Percentiles rank a stretch among this genome's conserved stretches.
Conservation (phyloP, 2,888 invertebrate genomes). For the Hyles lineata region DNA sequence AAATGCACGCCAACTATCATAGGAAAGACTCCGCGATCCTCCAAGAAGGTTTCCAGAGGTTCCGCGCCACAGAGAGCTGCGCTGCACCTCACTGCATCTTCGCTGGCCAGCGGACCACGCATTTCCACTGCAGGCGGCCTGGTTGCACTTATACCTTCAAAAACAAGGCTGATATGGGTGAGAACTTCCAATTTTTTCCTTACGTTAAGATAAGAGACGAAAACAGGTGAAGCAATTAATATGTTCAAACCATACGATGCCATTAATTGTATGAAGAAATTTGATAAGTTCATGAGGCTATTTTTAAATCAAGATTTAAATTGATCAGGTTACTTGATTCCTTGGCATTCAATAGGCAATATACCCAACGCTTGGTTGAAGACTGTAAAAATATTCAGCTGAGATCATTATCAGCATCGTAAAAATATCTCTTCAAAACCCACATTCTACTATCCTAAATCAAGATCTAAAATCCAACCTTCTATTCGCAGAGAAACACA, state of each 20-base stretch:
- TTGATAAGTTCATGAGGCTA: no score
- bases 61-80: slow-evolving; percentile 98
- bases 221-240: neutral
- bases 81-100: slow-evolving; percentile 96
- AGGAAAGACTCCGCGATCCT: slow-evolving; percentile 98
- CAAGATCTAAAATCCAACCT: neutral
- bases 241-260: no score
- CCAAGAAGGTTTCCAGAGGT: slow-evolving; percentile 98
- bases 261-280: no score
- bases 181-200: slow-evolving; percentile 57
- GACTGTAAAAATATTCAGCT: no score
- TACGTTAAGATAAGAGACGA: neutral
- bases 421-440: neutral
- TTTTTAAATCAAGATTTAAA: no score
- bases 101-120: slow-evolving; percentile 97
- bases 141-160: slow-evolving; percentile 98
- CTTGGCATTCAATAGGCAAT: no score
- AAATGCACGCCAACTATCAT: slow-evolving; percentile 99
- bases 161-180: slow-evolving; percentile 99
- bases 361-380: no score
- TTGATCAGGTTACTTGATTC: no score
- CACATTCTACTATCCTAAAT: neutral
- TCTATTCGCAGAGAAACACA: slow-evolving; percentile 94
- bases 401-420: no score
- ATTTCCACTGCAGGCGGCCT: slow-evolving; percentile 97